These are phyloP conservation scores for Danio aesculapii DNA, from an alignment of 2,797 vertebrate species.

Conservation along the genomic window DNA sequence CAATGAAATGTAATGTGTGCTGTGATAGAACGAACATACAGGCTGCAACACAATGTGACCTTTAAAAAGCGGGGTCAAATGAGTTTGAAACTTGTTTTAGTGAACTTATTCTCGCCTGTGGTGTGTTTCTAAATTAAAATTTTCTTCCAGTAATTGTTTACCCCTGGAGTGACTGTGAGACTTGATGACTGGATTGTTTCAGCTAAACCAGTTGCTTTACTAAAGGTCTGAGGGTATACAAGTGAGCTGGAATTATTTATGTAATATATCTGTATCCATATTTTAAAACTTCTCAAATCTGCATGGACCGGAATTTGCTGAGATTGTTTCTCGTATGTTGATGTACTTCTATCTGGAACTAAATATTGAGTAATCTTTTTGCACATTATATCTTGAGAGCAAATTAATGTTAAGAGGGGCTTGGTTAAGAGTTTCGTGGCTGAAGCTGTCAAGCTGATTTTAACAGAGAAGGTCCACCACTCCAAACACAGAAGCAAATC, in stretches of 20 bases:
- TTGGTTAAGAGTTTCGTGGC: too few species aligned
- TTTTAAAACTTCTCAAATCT: too few species aligned
- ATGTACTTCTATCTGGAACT: too few species aligned
- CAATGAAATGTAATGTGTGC: conserved; percentile 8
- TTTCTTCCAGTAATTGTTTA: conserved; percentile 9
- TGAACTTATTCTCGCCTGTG: conserved; percentile 5
- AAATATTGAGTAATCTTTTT: too few species aligned
- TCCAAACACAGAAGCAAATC: too few species aligned
- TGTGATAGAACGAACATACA: not conserved
- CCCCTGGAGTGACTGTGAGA: conserved; percentile 18
- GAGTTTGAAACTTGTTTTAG: not conserved
- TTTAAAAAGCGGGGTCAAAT: conserved; percentile 24
- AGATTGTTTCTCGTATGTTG: too few species aligned
- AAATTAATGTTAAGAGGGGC: too few species aligned
- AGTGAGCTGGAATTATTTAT: not conserved
- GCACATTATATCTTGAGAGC: too few species aligned
- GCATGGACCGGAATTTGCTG: too few species aligned
- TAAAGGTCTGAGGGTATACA: not conserved
- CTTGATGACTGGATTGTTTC: not conserved
- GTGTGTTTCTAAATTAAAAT: not conserved
- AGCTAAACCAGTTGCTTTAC: not conserved
- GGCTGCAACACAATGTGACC: not conserved
- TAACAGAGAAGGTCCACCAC: too few species aligned
- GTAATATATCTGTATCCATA: too few species aligned
- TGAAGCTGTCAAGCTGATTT: too few species aligned